These are phyloP conservation scores for Corythucha ciliata DNA, from an alignment of 2,888 invertebrate species.

Conservation along the genomic window DNA sequence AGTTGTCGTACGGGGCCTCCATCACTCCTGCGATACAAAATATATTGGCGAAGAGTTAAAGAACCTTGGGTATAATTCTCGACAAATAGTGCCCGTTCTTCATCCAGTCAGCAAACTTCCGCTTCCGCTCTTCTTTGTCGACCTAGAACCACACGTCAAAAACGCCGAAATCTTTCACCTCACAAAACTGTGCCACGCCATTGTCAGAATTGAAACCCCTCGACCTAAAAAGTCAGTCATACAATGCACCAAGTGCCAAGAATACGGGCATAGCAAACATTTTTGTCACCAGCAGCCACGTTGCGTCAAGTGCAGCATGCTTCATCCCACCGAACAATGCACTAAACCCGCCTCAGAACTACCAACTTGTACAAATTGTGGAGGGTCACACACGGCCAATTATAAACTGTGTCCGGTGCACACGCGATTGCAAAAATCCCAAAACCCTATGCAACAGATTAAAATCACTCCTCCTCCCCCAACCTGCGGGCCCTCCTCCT, in stretches of 20 bases:
- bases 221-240: conserved; percentile 1
- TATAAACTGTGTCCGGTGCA: too few relatives aligned
- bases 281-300: not conserved
- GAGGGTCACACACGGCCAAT: conserved; percentile 7
- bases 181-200: not conserved
- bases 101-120: conserved; percentile 5
- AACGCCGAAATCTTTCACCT: not conserved
- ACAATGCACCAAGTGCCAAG: conserved; percentile 6
- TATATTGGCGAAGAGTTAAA: not conserved
- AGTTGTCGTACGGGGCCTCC: conserved; percentile 2
- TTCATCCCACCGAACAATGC: not conserved
- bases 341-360: not conserved
- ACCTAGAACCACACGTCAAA: not conserved
- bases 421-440: too few relatives aligned
- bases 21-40: conserved; percentile 3
- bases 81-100: not conserved
- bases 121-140: conserved; percentile 2
- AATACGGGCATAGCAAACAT: conserved; percentile 1
- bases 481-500: too few relatives aligned
- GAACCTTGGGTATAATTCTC: not conserved
- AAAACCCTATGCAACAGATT: too few relatives aligned
- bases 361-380: conserved; percentile 5
- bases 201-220: conserved; percentile 1
- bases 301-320: not conserved
- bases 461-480: too few relatives aligned